Percentiles rank a stretch among this genome's conserved stretches.
Evolutionary conservation across 2,888 invertebrate genomes (phyloP).

Genomic region (Amitus sp.): DNA sequence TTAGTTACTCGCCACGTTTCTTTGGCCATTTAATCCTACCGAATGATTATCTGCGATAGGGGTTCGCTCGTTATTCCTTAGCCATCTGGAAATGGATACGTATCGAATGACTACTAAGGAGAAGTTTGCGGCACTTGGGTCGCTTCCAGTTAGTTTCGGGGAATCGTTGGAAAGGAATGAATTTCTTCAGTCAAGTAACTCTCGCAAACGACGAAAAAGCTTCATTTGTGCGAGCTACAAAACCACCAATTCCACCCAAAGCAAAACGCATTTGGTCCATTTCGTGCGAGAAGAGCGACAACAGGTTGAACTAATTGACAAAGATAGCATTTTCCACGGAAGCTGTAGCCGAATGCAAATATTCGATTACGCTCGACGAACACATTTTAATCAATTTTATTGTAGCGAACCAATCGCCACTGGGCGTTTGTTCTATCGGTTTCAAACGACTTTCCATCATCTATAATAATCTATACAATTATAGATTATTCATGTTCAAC

Average conservation of each 20-base stretch:
- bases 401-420: slow-evolving; percentile 43
- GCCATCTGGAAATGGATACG: slow-evolving; percentile 20
- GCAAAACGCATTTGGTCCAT: slow-evolving; percentile 13
- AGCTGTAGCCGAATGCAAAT: slow-evolving; percentile 60
- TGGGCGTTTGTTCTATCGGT: slow-evolving; percentile 33
- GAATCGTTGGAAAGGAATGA: too few species aligned
- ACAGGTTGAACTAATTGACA: slow-evolving; percentile 64
- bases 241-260: slow-evolving; percentile 54
- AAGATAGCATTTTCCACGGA: slow-evolving; percentile 63
- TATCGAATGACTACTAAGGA: slow-evolving; percentile 23
- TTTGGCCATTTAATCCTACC: slow-evolving; percentile 23
- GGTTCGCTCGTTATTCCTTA: slow-evolving; percentile 18
- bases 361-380: slow-evolving; percentile 58
- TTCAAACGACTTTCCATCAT: slow-evolving; percentile 11
- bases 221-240: slow-evolving; percentile 38
- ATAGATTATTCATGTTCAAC: too few species aligned
- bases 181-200: too few species aligned
- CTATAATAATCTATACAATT: too few species aligned
- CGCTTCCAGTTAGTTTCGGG: too few species aligned
- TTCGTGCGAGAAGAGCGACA: slow-evolving; percentile 49
- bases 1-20: neutral
- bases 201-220: slow-evolving; percentile 21
- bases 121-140: slow-evolving; percentile 21
- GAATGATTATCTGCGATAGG: slow-evolving; percentile 12
- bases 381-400: slow-evolving; percentile 66